phyloP scores from a whole-genome alignment of 2,888 invertebrate species.

The Trilocha varians region DNA sequence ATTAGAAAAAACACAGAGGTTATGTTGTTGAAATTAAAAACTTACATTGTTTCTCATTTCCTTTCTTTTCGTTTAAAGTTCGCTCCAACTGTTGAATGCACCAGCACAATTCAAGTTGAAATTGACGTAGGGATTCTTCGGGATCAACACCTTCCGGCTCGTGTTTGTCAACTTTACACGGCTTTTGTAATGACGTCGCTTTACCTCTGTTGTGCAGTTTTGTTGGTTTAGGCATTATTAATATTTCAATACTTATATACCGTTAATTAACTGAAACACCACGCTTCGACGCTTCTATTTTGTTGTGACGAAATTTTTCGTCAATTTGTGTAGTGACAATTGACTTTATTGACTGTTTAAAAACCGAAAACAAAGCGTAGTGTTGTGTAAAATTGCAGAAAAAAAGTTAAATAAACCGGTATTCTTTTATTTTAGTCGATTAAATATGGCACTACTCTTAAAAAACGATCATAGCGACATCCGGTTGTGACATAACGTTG shows the following conservation, averaged over 20 bases:
- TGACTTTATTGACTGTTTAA: neutral
- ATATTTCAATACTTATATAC: neutral
- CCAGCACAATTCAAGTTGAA: conserved; percentile 86
- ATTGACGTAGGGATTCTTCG: conserved; percentile 75
- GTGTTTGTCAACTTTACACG: conserved; percentile 41
- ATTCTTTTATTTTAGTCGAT: no score
- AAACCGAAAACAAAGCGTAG: neutral
- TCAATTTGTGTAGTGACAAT: neutral
- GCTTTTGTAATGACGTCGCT: conserved; percentile 50
- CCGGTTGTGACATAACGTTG: conserved; percentile 34
- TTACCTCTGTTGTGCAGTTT: conserved; percentile 60
- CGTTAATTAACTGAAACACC: no score
- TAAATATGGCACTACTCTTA: neutral
- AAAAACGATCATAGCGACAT: conserved; percentile 15
- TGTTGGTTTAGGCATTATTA: conserved; percentile 55
- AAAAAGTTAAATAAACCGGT: no score
- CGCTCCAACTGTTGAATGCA: conserved; percentile 82
- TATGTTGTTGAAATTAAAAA: neutral
- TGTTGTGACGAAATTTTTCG: conserved; percentile 6
- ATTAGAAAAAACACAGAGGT: no score
- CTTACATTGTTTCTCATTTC: conserved; percentile 72
- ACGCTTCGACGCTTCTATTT: conserved; percentile 36
- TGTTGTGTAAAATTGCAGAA: no score
- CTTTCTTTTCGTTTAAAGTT: conserved; percentile 73
- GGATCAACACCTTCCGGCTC: conserved; percentile 32